Evolutionary conservation across 2,797 vertebrate genomes (phyloP), one percentile per base, ranked within the genome.

Genomic region (Gymnothorax reevesii): DNA sequence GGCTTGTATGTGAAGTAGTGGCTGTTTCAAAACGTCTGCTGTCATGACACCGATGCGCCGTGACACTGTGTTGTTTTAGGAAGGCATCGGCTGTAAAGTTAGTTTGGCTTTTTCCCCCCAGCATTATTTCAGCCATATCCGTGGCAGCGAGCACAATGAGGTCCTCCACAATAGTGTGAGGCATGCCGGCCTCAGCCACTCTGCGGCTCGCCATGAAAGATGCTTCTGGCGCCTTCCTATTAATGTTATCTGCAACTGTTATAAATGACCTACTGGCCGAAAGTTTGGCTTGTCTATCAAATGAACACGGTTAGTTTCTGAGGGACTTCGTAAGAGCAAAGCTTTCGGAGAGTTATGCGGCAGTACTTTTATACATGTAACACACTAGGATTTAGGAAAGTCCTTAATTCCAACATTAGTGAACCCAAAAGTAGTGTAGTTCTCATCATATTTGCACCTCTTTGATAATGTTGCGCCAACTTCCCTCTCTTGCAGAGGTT

Each of bases 231-330:
- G 27, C 79, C 5, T 85, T 82, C 54, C 7, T 25, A 69, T 25
- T 69, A 69, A 25, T 69, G 9, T 7, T 69, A 83, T 87, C 86
- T 87, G 86, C 3, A 2, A 7, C 80, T 27, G 10, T 69, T 17
- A 86, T 17, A 62, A 66, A 86, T 59, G 27, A 77, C 79, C 84
- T 84, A 60, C 5, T 87, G 8, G 1, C 79, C 2, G 82, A 87
- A 84, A 87, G 86, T 49, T 8, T 77, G 64, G 84, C 27, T 86
- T 79, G 49, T 84, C 64, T 87, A 84, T 87, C 66, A 87, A 87
- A 52, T 84, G 64, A 12, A 3, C 25, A 77, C 84, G 82, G 20
- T 84, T 87, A 13, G 69, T 87, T 62, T 87, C 69, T 62, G 62
- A 49, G 77, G 73, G 71, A 84, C 69, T 84, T n/a, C 10, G 13